These are phyloP conservation scores for Myiopsitta monachus DNA, from an alignment of 2,113 vertebrate species.

Conservation along the genomic window DNA sequence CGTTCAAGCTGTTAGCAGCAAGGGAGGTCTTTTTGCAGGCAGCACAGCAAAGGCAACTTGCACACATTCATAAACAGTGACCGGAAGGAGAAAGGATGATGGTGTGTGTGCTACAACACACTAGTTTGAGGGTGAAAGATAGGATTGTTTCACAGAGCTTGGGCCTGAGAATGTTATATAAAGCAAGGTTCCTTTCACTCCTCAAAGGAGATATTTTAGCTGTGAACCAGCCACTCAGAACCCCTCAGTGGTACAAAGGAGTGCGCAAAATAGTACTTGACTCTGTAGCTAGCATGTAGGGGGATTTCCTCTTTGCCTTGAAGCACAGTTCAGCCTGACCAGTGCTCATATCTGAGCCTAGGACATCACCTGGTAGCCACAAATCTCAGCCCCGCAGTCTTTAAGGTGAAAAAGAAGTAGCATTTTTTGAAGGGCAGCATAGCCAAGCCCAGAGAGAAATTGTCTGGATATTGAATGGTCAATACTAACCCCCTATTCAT, in stretches of 20 bases:
- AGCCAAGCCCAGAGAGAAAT: background rate
- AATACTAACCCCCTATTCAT: rapidly evolving
- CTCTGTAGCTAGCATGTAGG: background rate
- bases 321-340: rapidly evolving
- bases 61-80: background rate
- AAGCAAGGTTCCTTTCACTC: background rate
- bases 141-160: background rate
- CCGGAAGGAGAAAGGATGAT: background rate
- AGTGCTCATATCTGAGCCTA: background rate
- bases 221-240: background rate
- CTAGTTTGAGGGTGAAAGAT: background rate
- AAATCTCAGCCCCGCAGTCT: too few relatives aligned
- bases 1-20: background rate
- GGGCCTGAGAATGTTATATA: too few relatives aligned
- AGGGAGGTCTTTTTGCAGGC: background rate
- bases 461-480: background rate
- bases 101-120: too few relatives aligned
- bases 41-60: background rate
- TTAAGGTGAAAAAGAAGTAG: background rate
- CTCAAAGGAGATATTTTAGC: background rate
- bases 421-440: background rate
- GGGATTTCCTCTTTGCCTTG: background rate
- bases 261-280: background rate
- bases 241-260: background rate
- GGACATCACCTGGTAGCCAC: background rate